Conservation (phyloP, 64 coral and sea anemone genomes). For the Montipora sp. region DNA sequence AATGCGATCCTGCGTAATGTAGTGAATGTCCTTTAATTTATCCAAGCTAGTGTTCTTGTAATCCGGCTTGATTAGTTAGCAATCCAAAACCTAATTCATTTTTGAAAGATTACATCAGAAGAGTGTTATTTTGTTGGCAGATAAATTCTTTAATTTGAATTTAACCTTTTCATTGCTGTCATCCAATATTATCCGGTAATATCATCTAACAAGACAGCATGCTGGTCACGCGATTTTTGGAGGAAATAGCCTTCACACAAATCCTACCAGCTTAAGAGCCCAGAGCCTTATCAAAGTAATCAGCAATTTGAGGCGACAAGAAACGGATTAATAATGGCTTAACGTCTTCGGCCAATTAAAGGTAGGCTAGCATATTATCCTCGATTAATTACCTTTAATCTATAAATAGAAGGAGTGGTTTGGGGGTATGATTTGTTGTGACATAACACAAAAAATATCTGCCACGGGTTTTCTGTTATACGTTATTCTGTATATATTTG, state of each 20-base stretch:
- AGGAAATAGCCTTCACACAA: neutral
- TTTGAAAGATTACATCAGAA: neutral
- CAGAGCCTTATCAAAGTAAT: neutral
- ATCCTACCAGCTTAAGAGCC: neutral
- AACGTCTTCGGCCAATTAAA: neutral
- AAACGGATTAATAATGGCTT: neutral
- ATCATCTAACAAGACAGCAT: slow-evolving; percentile 13
- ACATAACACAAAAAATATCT: neutral
- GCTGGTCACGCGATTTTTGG: neutral
- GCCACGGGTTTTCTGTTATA: neutral
- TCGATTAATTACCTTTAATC: neutral
- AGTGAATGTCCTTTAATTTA: too few relatives aligned
- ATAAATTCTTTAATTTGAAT: neutral
- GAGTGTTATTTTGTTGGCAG: neutral
- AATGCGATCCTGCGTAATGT: too few relatives aligned
- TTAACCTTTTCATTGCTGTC: neutral
- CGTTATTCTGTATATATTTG: neutral
- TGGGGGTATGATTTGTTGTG: neutral
- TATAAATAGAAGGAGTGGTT: neutral
- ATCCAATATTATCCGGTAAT: neutral
- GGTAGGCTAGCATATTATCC: neutral
- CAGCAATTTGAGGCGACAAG: neutral
- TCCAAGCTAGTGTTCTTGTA: too few relatives aligned
- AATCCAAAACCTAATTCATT: neutral
- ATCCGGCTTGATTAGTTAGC: too few relatives aligned